Evolutionary conservation across 2,888 invertebrate genomes (phyloP).

Genomic region (Orchestes rusci): DNA sequence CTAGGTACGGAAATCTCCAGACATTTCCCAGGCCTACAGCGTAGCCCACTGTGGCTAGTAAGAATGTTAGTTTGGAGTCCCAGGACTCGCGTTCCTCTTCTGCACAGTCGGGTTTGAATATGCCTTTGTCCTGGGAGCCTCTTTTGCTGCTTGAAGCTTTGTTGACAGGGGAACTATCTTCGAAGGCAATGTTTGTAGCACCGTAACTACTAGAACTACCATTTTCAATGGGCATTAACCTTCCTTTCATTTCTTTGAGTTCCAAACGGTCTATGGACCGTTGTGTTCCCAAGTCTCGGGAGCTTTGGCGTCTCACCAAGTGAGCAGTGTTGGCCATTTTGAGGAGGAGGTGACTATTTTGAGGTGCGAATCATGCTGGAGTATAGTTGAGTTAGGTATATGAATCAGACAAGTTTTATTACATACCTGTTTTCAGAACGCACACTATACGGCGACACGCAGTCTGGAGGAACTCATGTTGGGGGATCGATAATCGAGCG

Average conservation of each 20-base stretch:
- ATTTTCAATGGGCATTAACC: conserved; percentile 58
- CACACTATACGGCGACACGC: too few relatives aligned
- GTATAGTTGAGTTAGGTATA: too few relatives aligned
- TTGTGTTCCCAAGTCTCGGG: conserved; percentile 72
- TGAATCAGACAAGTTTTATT: too few relatives aligned
- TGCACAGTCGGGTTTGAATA: conserved; percentile 48
- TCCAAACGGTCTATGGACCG: conserved; percentile 79
- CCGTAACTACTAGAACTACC: conserved; percentile 59
- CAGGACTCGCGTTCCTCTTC: conserved; percentile 78
- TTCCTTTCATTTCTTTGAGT: conserved; percentile 74
- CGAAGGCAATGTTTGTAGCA: conserved; percentile 79
- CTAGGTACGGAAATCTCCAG: conserved; percentile 92
- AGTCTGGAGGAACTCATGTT: too few relatives aligned
- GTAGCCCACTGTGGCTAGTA: conserved; percentile 83
- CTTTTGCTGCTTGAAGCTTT: conserved; percentile 50
- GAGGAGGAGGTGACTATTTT: too few relatives aligned
- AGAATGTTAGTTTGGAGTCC: conserved; percentile 88
- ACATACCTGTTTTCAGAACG: too few relatives aligned
- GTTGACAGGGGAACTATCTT: conserved; percentile 52
- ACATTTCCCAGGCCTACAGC: conserved; percentile 93
- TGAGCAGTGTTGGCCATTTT: conserved; percentile 86
- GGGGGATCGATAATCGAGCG: too few relatives aligned
- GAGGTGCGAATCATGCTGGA: too few relatives aligned
- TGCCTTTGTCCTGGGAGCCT: conserved; percentile 47
- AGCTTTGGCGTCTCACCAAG: conserved; percentile 80